phyloP scores from a whole-genome alignment of 1,140 invertebrate species.

The Nylanderia fulva region DNA sequence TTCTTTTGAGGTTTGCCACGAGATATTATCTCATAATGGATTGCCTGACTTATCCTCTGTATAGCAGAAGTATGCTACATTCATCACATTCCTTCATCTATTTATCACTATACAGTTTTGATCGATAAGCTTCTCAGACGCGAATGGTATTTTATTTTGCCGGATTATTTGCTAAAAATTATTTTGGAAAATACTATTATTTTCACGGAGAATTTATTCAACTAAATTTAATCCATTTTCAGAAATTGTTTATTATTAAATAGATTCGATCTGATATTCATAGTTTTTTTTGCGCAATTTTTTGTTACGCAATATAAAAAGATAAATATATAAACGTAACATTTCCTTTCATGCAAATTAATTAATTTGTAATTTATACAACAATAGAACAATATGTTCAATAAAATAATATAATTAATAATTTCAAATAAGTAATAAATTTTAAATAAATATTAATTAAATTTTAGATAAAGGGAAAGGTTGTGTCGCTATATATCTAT shows the following conservation, averaged over 20 bases:
- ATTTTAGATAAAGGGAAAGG: not conserved
- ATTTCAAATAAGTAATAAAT: not conserved
- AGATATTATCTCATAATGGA: not conserved
- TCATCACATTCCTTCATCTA: not conserved
- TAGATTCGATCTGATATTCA: not conserved
- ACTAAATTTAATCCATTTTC: not conserved
- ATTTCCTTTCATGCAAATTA: not conserved
- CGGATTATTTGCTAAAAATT: not conserved
- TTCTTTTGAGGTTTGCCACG: not conserved
- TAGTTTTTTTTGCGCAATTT: not conserved
- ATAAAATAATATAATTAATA: not conserved
- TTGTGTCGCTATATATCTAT: not conserved
- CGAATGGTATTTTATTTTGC: not conserved
- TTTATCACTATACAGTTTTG: not conserved
- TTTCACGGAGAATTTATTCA: not conserved
- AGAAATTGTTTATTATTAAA: not conserved
- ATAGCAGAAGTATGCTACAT: not conserved
- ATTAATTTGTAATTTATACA: slow-evolving; percentile 10
- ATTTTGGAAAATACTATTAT: not conserved
- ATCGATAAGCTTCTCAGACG: not conserved
- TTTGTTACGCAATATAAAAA: not conserved
- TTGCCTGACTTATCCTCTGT: not conserved
- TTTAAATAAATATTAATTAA: not conserved
- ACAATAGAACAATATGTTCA: not conserved
- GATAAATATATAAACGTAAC: not conserved